Evolutionary conservation across 2,888 invertebrate species (phyloP).

Genomic region (Strigamia maritima): DNA sequence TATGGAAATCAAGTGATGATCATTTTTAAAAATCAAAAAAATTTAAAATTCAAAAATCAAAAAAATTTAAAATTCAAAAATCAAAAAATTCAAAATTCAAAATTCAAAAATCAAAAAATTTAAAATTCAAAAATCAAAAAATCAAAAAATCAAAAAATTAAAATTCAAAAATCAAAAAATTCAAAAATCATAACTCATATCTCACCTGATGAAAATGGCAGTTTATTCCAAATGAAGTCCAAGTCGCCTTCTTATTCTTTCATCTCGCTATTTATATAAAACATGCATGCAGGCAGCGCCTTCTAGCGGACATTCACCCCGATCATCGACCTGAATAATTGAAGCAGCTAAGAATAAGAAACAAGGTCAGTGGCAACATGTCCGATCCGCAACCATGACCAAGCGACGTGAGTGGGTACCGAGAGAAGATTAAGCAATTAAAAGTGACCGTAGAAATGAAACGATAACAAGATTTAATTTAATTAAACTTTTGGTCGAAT

Average conservation of each 20-base stretch:
- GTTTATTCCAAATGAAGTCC: neutral
- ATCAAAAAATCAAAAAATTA: neutral
- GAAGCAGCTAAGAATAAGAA: constrained; percentile 15
- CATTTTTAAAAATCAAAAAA: neutral
- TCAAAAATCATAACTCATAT: neutral
- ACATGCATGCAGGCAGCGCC: neutral
- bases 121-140: neutral
- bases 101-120: neutral
- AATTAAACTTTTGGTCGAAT: neutral
- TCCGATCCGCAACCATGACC: constrained; percentile 10
- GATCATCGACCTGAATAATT: constrained; percentile 5
- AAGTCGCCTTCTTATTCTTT: neutral
- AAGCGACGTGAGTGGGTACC: neutral
- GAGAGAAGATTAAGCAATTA: neutral
- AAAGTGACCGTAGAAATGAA: neutral
- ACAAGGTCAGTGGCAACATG: constrained; percentile 10
- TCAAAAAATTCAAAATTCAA: neutral
- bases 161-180: neutral
- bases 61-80: too few species aligned
- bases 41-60: neutral
- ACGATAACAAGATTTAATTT: neutral
- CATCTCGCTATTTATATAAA: neutral
- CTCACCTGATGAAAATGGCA: neutral
- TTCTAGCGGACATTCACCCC: neutral
- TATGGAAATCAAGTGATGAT: too few species aligned